Percentiles rank a stretch among this genome's conserved stretches.
These are phyloP conservation scores for Cataglyphis livida DNA, from an alignment of 2,888 invertebrate species.

Conservation along the genomic window DNA sequence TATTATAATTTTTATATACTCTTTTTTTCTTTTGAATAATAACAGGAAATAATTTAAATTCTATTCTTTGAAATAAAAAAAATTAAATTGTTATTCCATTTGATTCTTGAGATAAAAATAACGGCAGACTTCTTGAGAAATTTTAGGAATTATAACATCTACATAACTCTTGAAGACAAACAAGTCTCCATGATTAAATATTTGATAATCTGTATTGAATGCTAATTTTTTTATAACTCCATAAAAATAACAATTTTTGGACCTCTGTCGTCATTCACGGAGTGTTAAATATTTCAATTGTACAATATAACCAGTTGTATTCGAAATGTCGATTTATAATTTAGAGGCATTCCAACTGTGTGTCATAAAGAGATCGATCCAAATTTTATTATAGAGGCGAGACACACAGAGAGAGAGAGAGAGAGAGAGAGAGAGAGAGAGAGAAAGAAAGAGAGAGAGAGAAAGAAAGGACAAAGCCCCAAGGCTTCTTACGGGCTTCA, in stretches of 20 bases:
- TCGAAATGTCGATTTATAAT: slow-evolving; percentile 40
- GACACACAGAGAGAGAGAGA: background rate
- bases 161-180: background rate
- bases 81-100: background rate
- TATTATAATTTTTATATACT: background rate
- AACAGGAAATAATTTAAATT: background rate
- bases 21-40: background rate
- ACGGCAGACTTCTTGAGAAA: background rate
- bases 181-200: background rate
- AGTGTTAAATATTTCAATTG: slow-evolving; percentile 22
- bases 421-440: background rate
- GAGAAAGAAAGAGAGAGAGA: background rate
- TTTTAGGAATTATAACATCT: background rate
- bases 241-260: slow-evolving; percentile 4
- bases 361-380: slow-evolving; percentile 40
- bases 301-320: slow-evolving; percentile 13
- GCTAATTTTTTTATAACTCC: background rate
- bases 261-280: background rate
- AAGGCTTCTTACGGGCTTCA: slow-evolving; percentile 26
- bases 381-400: slow-evolving; percentile 23
- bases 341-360: slow-evolving; percentile 33
- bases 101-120: background rate
- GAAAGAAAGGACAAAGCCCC: slow-evolving; percentile 6
- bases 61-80: background rate
- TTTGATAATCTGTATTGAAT: background rate